Conservation (phyloP, 2,888 invertebrate genomes). For the Listrodromus nycthemerus region DNA sequence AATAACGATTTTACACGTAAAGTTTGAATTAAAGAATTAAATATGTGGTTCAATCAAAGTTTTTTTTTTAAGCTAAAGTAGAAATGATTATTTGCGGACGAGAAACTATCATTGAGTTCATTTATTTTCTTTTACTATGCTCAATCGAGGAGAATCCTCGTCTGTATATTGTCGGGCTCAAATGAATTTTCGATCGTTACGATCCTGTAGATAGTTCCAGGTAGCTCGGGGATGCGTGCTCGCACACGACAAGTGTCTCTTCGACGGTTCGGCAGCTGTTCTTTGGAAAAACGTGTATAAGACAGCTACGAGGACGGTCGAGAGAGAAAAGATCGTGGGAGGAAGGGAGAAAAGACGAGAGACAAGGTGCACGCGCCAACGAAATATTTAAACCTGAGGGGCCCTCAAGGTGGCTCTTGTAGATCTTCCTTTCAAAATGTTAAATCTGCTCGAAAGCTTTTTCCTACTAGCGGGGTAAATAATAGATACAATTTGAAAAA, state of each 20-base stretch:
- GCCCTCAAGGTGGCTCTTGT: slow-evolving; percentile 25
- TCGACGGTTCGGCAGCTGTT: slow-evolving; percentile 62
- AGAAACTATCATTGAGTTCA: too few relatives aligned
- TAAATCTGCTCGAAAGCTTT: slow-evolving; percentile 29
- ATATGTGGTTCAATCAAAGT: too few relatives aligned
- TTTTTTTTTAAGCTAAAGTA: too few relatives aligned
- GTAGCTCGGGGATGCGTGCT: slow-evolving; percentile 31
- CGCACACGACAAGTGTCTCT: slow-evolving; percentile 66
- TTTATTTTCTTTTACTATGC: too few relatives aligned
- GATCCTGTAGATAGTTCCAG: slow-evolving; percentile 28
- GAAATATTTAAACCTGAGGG: slow-evolving; percentile 41
- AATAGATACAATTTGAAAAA: slow-evolving; percentile 30
- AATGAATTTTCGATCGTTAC: slow-evolving; percentile 30
- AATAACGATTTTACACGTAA: not conserved
- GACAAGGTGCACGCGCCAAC: slow-evolving; percentile 65
- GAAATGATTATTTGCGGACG: too few relatives aligned
- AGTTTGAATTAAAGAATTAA: too few relatives aligned
- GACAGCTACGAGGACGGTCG: slow-evolving; percentile 8
- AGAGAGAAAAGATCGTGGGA: slow-evolving; percentile 1
- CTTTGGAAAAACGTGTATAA: slow-evolving; percentile 9
- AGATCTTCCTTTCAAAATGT: slow-evolving; percentile 29
- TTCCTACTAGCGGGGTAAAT: slow-evolving; percentile 24
- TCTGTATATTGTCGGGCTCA: slow-evolving; percentile 5
- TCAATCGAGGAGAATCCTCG: not conserved
- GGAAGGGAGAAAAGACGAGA: slow-evolving; percentile 31